Conservation (phyloP, 2,888 invertebrate species). For the Harmothoe impar region DNA sequence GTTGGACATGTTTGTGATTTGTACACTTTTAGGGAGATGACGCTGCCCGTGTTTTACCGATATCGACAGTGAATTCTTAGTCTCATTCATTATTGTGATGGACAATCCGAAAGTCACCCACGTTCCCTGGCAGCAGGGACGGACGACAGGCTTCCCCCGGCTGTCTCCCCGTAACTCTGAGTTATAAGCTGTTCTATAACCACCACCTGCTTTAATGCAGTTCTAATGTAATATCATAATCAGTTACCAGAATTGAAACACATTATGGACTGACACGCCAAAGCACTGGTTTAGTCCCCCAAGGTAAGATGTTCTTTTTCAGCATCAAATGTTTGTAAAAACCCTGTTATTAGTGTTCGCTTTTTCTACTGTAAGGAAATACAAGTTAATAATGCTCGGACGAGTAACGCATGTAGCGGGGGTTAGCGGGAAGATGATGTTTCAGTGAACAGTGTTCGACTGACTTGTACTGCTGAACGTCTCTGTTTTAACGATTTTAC, state of each 20-base stretch:
- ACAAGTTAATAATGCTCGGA: background rate
- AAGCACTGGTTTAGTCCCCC: constrained; percentile 10
- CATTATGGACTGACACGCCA: background rate
- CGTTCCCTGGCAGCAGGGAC: background rate
- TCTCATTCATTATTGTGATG: constrained; percentile 17
- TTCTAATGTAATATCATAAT: background rate
- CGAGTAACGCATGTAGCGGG: background rate
- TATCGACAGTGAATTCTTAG: background rate
- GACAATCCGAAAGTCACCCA: background rate
- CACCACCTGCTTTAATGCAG: background rate
- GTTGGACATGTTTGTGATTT: constrained; percentile 29
- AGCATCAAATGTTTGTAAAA: constrained; percentile 4
- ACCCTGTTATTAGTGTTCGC: constrained; percentile 14
- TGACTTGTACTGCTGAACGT: constrained; percentile 27
- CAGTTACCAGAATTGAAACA: no score
- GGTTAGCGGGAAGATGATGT: constrained; percentile 7
- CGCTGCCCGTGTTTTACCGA: background rate
- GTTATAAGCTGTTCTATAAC: background rate
- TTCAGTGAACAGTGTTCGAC: background rate
- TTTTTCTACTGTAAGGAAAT: background rate
- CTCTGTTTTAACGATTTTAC: background rate
- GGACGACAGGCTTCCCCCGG: constrained; percentile 2
- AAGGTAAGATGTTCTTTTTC: background rate
- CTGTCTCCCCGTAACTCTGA: constrained; percentile 5
- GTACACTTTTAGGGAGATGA: constrained; percentile 6